Conservation (phyloP, 2,113 vertebrate genomes). For the Dasyornis broadbenti region DNA sequence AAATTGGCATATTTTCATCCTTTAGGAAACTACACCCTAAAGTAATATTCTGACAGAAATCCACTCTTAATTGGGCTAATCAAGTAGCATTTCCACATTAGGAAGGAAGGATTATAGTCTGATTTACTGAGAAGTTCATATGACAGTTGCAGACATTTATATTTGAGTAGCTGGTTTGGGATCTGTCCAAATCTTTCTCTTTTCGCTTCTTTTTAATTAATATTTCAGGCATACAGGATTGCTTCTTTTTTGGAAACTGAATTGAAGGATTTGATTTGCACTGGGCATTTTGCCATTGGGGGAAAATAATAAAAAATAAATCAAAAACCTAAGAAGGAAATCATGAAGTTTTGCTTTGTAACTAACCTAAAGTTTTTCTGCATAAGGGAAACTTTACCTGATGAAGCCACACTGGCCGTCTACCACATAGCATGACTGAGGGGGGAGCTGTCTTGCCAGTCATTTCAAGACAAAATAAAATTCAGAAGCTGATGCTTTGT, state of each 20-base stretch:
- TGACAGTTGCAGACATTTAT: constrained; percentile 36
- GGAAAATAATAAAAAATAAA: background rate
- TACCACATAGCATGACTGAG: background rate
- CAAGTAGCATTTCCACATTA: constrained; percentile 50
- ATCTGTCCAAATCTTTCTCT: constrained; percentile 35
- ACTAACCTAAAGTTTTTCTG: background rate
- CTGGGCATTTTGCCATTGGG: constrained; percentile 6
- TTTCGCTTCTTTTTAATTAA: constrained; percentile 23
- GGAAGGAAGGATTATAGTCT: constrained; percentile 52
- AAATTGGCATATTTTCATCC: constrained; percentile 44
- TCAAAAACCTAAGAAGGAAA: background rate
- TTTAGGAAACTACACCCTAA: constrained; percentile 51
- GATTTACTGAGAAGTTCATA: constrained; percentile 21
- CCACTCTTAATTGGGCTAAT: constrained; percentile 58
- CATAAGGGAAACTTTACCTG: background rate
- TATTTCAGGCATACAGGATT: constrained; percentile 27
- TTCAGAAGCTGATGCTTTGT: background rate
- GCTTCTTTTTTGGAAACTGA: background rate
- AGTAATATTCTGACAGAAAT: constrained; percentile 57
- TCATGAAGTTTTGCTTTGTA: background rate
- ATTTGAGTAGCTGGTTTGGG: constrained; percentile 51
- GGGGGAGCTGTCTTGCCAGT: background rate
- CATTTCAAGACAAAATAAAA: background rate
- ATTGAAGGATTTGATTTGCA: constrained; percentile 14
- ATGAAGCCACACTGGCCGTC: background rate